These are phyloP conservation scores for Crypturellus tataupa DNA, from an alignment of 2,797 vertebrate species.

Conservation along the genomic window DNA sequence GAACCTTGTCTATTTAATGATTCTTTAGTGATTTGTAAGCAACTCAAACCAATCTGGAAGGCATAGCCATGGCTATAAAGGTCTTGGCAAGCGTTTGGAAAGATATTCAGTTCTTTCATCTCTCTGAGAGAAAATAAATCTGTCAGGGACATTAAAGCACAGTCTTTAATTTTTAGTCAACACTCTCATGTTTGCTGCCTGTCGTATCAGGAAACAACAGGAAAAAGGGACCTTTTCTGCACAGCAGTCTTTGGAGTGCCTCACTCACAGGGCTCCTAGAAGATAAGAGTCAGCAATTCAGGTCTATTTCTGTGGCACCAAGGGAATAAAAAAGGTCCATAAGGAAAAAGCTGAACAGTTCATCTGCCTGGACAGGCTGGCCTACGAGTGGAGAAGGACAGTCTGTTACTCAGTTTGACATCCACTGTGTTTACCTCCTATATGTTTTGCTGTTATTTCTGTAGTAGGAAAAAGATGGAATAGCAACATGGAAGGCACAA, in stretches of 20 bases:
- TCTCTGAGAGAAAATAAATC: slow-evolving; percentile 34
- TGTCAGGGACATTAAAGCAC: neutral
- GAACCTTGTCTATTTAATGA: neutral
- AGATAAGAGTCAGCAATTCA: neutral
- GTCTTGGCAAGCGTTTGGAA: neutral
- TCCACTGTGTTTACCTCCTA: neutral
- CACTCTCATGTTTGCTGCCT: neutral
- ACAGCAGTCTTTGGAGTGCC: neutral
- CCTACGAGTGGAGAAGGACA: neutral
- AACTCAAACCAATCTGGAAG: neutral
- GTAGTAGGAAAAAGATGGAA: neutral
- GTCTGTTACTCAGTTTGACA: neutral
- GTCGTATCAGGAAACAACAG: neutral
- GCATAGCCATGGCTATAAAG: neutral
- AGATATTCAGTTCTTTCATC: slow-evolving; percentile 18
- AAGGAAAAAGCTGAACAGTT: neutral
- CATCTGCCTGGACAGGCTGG: neutral
- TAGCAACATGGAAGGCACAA: neutral
- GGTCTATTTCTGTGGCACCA: neutral
- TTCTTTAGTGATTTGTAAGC: slow-evolving; percentile 13
- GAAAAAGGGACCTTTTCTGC: neutral
- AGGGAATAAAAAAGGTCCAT: neutral
- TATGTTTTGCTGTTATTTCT: neutral
- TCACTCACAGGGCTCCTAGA: neutral
- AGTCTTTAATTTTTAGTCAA: neutral